Evolutionary conservation across 1,140 invertebrate species (phyloP), one percentile per base, ranked within the genome.

Genomic region (Zelostemma sp.): DNA sequence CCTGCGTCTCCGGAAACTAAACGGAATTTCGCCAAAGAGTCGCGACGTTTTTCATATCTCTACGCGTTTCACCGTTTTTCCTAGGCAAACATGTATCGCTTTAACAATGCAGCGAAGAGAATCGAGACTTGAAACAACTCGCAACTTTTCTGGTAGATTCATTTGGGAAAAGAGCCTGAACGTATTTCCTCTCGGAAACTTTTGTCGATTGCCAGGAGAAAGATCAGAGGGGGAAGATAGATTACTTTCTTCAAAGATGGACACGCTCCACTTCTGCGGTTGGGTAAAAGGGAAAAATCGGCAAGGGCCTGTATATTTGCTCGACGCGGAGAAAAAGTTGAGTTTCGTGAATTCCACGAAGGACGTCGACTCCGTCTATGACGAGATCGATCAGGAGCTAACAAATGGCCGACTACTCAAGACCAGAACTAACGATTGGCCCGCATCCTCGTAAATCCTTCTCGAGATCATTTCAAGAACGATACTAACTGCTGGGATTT

Each of bases 401-500:
- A 15, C n/a, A 41, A 41, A 15, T 38, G 35, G 35, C 35, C 12
- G 35, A 38, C 35, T 38, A 14, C 12, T 25, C 21, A 25, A 38
- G 35, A 14, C 1, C 35, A 2, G 35, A 38, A 38, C 35, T 41
- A 41, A 41, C 40, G 40, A 41, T 8, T 15, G 40, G 14, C 40
- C 40, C 40, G 40, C 40, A 41, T 41, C 14, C 40, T 41, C 40
- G 40, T 41, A 41, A 41, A 41, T 41, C 40, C 14, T 41, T 15
- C 40, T 15, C 4, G 40, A 41, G n/a, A 15, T 41, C 14, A 15
- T 15, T 41, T 41, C 14, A 15, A 12, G 11, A 41, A 15, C 40
- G 40, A 41, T 41, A 41, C 40, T 15, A 15, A 41, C 40, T 41
- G 40, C 40, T 15, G n/a, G 40, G 40, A 41, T 41, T 41, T 41